A percentile compares a stretch with the other conserved stretches of the same genome.
phyloP scores from a whole-genome alignment of 1,140 invertebrate genomes.

The Agrypnia vestita region DNA sequence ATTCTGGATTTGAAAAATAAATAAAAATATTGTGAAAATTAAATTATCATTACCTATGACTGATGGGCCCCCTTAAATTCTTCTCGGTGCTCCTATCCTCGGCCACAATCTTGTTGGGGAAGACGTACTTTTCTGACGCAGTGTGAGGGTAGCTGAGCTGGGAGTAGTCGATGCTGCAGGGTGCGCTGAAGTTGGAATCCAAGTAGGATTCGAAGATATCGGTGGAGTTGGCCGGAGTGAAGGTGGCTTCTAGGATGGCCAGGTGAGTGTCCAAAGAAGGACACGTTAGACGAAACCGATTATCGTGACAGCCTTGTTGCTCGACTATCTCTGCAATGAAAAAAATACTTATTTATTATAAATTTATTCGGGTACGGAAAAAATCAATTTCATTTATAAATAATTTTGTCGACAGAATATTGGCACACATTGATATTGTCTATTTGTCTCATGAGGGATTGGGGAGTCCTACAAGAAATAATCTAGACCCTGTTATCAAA shows the following conservation, averaged over 20 bases:
- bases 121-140: slow-evolving; percentile 53
- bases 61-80: slow-evolving; percentile 69
- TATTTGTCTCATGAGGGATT: too few relatives aligned
- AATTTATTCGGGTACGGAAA: neutral
- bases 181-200: slow-evolving; percentile 67
- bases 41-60: slow-evolving; percentile 65
- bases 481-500: too few relatives aligned
- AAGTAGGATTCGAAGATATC: slow-evolving; percentile 66
- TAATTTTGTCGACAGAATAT: too few relatives aligned
- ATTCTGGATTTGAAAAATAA: too few relatives aligned
- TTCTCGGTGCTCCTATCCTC: slow-evolving; percentile 62
- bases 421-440: too few relatives aligned
- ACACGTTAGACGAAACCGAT: slow-evolving; percentile 71
- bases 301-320: slow-evolving; percentile 71
- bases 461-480: too few relatives aligned
- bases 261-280: slow-evolving; percentile 71
- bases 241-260: slow-evolving; percentile 72
- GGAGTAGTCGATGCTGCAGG: slow-evolving; percentile 69
- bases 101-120: slow-evolving; percentile 38
- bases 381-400: too few relatives aligned
- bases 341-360: neutral
- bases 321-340: slow-evolving; percentile 73
- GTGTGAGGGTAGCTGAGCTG: slow-evolving; percentile 62
- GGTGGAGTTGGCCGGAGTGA: slow-evolving; percentile 66
- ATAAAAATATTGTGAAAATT: too few relatives aligned